Conservation (phyloP, 2,888 invertebrate genomes). For the Napeogenes inachia region DNA sequence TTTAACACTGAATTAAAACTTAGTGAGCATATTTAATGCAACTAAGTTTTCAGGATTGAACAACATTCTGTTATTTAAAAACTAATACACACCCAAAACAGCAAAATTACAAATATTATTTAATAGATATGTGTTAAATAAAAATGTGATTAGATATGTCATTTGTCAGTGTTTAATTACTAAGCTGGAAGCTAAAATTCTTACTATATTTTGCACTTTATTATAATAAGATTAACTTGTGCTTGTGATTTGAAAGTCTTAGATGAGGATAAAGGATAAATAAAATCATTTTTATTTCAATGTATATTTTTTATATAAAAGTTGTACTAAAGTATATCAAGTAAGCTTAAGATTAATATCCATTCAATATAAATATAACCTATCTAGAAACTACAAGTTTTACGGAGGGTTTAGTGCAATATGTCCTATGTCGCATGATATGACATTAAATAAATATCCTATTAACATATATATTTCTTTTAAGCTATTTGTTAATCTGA, state of each 20-base stretch:
- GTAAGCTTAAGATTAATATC: not conserved
- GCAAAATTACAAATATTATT: no score
- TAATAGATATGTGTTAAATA: no score
- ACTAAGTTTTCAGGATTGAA: no score
- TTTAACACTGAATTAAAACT: no score
- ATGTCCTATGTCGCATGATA: not conserved
- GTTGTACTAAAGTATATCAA: constrained; percentile 4
- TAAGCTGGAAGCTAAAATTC: no score
- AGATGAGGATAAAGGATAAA: not conserved
- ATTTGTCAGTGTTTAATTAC: no score
- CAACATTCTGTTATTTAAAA: no score
- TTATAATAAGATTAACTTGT: constrained; percentile 13
- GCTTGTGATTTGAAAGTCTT: constrained; percentile 17
- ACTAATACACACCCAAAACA: no score
- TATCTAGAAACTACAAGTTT: constrained; percentile 40
- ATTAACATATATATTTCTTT: constrained; percentile 7
- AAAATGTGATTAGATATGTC: no score
- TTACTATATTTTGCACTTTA: no score
- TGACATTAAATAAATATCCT: no score
- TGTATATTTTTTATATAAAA: constrained; percentile 20
- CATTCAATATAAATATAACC: constrained; percentile 22
- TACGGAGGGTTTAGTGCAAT: constrained; percentile 51
- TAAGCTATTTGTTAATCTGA: not conserved
- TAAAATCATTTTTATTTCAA: not conserved
- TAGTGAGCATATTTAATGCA: no score